Evolutionary conservation across 2,113 vertebrate species (phyloP).

Genomic region (Lasiurus cinereus): DNA sequence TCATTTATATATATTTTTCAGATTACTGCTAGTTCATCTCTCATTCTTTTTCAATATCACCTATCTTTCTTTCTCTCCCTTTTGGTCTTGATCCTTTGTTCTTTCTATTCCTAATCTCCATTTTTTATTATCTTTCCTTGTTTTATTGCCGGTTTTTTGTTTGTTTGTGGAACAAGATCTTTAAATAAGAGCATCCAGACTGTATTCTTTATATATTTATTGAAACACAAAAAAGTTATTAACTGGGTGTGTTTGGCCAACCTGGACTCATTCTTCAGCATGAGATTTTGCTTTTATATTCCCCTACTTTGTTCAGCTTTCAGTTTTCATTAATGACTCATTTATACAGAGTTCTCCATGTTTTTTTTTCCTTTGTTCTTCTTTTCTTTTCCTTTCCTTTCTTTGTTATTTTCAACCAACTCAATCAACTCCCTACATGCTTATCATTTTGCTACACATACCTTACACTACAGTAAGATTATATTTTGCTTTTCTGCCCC

Average conservation of each 20-base stretch:
- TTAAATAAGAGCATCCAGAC: neutral
- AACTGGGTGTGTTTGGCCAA: neutral
- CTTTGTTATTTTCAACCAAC: neutral
- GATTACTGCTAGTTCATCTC: neutral
- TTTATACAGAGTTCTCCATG: neutral
- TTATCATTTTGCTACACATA: neutral
- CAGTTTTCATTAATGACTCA: neutral
- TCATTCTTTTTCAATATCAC: neutral
- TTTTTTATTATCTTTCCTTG: neutral
- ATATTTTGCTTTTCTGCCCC: neutral
- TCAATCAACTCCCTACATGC: neutral
- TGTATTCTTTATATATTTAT: neutral
- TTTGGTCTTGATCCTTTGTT: neutral
- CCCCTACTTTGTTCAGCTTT: neutral
- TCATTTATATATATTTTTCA: neutral
- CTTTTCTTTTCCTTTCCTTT: neutral
- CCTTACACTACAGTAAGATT: neutral
- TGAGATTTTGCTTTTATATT: constrained; percentile 22
- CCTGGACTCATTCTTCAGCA: neutral
- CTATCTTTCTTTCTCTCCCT: neutral
- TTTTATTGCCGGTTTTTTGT: neutral
- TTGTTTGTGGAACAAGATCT: neutral
- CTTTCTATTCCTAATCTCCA: neutral
- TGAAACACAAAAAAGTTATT: neutral
- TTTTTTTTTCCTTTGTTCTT: neutral